A percentile compares a stretch with the other conserved stretches of the same genome.
Evolutionary conservation across 2,797 vertebrate genomes (phyloP).

Genomic region (Urosaurus nigricauda): DNA sequence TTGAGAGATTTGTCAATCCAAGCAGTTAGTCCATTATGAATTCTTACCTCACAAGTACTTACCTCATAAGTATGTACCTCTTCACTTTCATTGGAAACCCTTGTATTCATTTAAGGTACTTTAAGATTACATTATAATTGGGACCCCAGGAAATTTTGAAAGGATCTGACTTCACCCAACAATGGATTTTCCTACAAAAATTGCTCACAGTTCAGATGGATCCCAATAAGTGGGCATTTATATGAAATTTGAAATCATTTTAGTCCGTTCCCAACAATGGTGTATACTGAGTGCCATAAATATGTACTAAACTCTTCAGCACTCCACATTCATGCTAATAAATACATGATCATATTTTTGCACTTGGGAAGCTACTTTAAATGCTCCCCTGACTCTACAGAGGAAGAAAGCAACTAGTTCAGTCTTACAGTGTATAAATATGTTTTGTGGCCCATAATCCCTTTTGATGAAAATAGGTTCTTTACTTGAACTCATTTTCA

Average conservation of each 20-base stretch:
- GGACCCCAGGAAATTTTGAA: neutral
- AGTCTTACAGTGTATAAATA: neutral
- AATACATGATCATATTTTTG: neutral
- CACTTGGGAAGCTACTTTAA: neutral
- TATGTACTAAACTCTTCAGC: neutral
- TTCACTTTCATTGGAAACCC: neutral
- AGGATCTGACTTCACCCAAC: neutral
- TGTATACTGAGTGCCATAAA: neutral
- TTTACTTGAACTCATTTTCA: slow-evolving; percentile 26
- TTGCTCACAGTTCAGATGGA: neutral
- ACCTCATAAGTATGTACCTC: neutral
- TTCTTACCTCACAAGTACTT: too few species aligned
- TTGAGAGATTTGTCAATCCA: neutral
- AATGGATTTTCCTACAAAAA: neutral
- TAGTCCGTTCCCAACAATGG: neutral
- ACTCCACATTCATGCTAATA: neutral
- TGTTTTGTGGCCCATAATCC: slow-evolving; percentile 23
- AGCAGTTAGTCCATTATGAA: too few species aligned
- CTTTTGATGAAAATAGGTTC: slow-evolving; percentile 5
- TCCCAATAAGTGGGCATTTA: neutral
- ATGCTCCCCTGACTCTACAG: neutral
- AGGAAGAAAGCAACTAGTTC: too few species aligned
- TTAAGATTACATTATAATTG: neutral
- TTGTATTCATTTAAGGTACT: neutral
- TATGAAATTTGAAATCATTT: neutral